Evolutionary conservation across 2,797 vertebrate genomes (phyloP).

Genomic region (Macropus fuliginosus): DNA sequence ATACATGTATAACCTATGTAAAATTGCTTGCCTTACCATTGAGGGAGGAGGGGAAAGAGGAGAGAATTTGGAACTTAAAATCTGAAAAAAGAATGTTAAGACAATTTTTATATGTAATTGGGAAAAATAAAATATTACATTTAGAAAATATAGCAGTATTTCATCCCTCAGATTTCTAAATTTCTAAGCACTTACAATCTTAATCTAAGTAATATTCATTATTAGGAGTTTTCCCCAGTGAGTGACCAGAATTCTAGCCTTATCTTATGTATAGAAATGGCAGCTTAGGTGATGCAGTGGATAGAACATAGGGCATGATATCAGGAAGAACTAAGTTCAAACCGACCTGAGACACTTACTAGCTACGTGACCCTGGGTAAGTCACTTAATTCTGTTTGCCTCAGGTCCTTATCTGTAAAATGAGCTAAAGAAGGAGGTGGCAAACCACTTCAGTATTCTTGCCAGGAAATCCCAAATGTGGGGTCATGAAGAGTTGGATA

Average conservation of each 20-base stretch:
- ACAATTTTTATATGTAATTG: neutral
- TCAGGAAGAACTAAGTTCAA: neutral
- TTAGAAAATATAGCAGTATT: neutral
- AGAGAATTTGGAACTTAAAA: neutral
- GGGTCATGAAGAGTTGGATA: neutral
- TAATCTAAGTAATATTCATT: slow-evolving; percentile 2
- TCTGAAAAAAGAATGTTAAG: neutral
- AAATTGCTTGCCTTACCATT: neutral
- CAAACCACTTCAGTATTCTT: neutral
- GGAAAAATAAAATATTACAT: neutral
- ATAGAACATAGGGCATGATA: neutral
- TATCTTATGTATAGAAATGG: neutral
- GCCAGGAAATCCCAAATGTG: neutral
- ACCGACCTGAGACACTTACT: neutral
- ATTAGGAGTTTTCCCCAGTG: slow-evolving; percentile 11
- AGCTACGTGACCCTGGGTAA: neutral
- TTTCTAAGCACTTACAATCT: slow-evolving; percentile 44
- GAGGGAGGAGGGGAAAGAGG: neutral
- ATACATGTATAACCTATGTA: neutral
- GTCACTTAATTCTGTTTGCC: neutral
- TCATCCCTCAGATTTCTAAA: slow-evolving; percentile 16
- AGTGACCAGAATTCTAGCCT: neutral
- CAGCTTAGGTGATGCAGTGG: neutral
- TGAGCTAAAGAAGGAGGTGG: neutral
- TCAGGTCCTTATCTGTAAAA: neutral